Base-by-base conservation (phyloP, 1,140 invertebrate genomes). In the Drosophila malerkotliana region DNA sequence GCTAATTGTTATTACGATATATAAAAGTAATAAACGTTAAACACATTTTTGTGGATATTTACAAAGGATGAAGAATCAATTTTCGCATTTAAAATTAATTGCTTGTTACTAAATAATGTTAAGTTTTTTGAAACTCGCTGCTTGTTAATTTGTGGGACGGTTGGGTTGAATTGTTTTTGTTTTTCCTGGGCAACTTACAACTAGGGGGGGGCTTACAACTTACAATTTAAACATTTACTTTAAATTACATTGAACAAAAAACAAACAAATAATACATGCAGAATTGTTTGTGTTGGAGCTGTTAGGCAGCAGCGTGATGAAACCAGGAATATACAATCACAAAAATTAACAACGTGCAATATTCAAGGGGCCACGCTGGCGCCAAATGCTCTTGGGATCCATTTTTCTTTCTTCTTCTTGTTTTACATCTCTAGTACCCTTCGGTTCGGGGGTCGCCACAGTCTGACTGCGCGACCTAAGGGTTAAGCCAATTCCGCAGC, bases 311-410 rank as follows among this genome's bases (percentile, higher is more conserved):
- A 82, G 52, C 66, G 48, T 57, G 24, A 7, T 8, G 61, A 85
- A 68, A 72, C 55, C 56, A 53, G 9, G 88, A 90, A 90, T 90
- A 90, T 90, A 90, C 87, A 90, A 90, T 90, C 87, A 90, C 87
- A 90, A 90, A 90, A 90, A 90, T 83, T 90, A 90, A 90, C 87
- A 89, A 90, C 87, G 88, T 90, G 87, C 87, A 90, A 90, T 90
- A 90, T 90, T 90, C 88, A 64, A 81, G 52, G 67, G 14, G 58
- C 57, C 45, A 56, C 53, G 63, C 48, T 74, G 60, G 55, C 15
- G 45, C 24, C 59, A 53, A 48, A 26, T 45, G 7, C 48, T 64
- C 62, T 45, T 45, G 44, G 44, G 44, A 47, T 47, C 39, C 37
- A 64, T 41, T 64, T 44, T 26, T 26, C 21, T 47, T 28, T 28